Evolutionary conservation across 2,888 invertebrate genomes (phyloP), one percentile per base, ranked within the genome.

Genomic region (Kuschelorhynchus macadamiae): DNA sequence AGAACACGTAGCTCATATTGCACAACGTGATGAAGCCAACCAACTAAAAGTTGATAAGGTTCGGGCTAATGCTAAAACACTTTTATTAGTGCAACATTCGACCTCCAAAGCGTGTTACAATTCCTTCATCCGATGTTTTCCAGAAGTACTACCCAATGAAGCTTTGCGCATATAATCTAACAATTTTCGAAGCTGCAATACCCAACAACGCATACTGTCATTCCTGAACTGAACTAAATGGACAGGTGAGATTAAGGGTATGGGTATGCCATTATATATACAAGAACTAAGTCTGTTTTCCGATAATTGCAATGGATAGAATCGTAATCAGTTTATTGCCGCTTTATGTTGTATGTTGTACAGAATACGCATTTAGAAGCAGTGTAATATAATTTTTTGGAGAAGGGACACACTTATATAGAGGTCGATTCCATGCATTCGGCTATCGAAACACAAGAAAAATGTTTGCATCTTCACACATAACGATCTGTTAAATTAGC

Each of bases 61-160:
- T 25, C 60, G 44, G 67, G 49, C 25, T 72, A 76, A 67, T 2
- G 16, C 12, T 1, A 12, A 39, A n/a, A 42, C 18, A 1, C 2
- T 2, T 42, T 42, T 42, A 39, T 73, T 63, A 59, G 63, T 36
- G 70, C 68, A 11, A 73, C 76, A 50, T 76, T 78, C 69, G 77
- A 78, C 60, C 59, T 78, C 17, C 76, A 78, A 66, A 72, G 71
- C 47, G 76, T 77, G 5, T 67, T 78, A 41, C 74, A 76, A 76
- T 77, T 30, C 76, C 78, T 30, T 72, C 62, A 50, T 72, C 72
- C 30, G 76, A 75, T 30, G 77, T 76, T 41, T 70, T 71, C 39
- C 70, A 66, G 65, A 71, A 78, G 69, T 79, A 76, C 69, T 79
- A 78, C 60, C 72, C 72, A 47, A 66, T 25, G 69, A 62, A 62